These are phyloP conservation scores for Centruroides sculpturatus DNA, from an alignment of 1,140 invertebrate species.

Conservation along the genomic window DNA sequence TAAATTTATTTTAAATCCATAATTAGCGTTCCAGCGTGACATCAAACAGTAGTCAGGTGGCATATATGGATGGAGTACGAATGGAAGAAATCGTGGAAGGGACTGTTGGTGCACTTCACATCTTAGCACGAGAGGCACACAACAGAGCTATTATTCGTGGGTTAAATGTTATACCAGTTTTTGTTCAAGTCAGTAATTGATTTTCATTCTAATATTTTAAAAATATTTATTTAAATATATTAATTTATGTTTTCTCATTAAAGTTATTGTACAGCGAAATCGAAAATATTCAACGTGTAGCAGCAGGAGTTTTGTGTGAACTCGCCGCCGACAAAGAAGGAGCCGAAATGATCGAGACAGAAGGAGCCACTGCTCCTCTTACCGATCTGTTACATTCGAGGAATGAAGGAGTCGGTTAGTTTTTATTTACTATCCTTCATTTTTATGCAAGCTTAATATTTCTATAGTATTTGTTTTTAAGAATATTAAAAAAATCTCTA, in stretches of 20 bases:
- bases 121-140: slow-evolving; percentile 80
- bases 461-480: too few relatives aligned
- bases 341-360: slow-evolving; percentile 90
- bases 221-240: too few relatives aligned
- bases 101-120: slow-evolving; percentile 90
- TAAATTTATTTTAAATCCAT: too few relatives aligned
- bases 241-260: slow-evolving; percentile 4
- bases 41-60: slow-evolving; percentile 43
- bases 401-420: slow-evolving; percentile 61
- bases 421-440: background rate
- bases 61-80: slow-evolving; percentile 86
- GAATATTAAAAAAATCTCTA: too few relatives aligned
- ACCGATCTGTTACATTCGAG: slow-evolving; percentile 89
- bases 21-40: slow-evolving; percentile 51
- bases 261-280: slow-evolving; percentile 87
- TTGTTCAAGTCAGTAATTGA: slow-evolving; percentile 54
- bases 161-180: slow-evolving; percentile 85
- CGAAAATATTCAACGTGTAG: slow-evolving; percentile 93
- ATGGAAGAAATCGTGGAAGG: slow-evolving; percentile 99
- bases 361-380: slow-evolving; percentile 87
- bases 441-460: too few relatives aligned
- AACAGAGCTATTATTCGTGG: slow-evolving; percentile 81
- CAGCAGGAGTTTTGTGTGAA: slow-evolving; percentile 90
- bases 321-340: slow-evolving; percentile 91
- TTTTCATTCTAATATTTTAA: too few relatives aligned